These are phyloP conservation scores for Hedya salicella DNA, from an alignment of 2,888 invertebrate species.

Conservation along the genomic window DNA sequence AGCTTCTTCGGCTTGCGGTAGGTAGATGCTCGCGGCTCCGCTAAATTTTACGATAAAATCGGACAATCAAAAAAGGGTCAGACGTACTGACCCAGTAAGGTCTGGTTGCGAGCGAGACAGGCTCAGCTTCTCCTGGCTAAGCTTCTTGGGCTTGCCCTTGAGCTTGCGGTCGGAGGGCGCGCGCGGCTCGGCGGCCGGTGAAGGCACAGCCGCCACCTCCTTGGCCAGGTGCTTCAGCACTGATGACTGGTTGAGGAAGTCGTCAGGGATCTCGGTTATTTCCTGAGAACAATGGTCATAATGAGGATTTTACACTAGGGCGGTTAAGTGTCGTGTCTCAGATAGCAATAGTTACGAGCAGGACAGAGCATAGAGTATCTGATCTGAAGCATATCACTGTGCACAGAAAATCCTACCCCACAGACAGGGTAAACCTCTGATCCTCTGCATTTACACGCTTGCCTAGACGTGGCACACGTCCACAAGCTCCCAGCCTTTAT, in stretches of 20 bases:
- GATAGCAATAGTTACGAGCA: no score
- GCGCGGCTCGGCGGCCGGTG: slow-evolving; percentile 71
- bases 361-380: no score
- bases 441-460: no score
- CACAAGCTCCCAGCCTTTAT: no score
- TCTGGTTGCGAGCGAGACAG: slow-evolving; percentile 94
- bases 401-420: no score
- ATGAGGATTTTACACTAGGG: no score
- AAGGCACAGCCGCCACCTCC: slow-evolving; percentile 84
- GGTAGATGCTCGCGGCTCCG: no score
- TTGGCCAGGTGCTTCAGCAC: slow-evolving; percentile 93
- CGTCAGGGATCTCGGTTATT: slow-evolving; percentile 93
- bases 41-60: neutral
- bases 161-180: slow-evolving; percentile 58
- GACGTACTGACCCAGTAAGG: slow-evolving; percentile 85
- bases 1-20: no score
- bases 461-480: no score
- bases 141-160: slow-evolving; percentile 71
- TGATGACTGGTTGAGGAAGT: slow-evolving; percentile 92
- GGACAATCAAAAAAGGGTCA: neutral
- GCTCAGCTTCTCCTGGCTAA: slow-evolving; percentile 86
- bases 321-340: no score
- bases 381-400: no score
- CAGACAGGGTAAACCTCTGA: no score
- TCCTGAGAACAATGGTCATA: slow-evolving; percentile 77